phyloP scores from a whole-genome alignment of 2,113 vertebrate species.

The Oncorhynchus gorbuscha region DNA sequence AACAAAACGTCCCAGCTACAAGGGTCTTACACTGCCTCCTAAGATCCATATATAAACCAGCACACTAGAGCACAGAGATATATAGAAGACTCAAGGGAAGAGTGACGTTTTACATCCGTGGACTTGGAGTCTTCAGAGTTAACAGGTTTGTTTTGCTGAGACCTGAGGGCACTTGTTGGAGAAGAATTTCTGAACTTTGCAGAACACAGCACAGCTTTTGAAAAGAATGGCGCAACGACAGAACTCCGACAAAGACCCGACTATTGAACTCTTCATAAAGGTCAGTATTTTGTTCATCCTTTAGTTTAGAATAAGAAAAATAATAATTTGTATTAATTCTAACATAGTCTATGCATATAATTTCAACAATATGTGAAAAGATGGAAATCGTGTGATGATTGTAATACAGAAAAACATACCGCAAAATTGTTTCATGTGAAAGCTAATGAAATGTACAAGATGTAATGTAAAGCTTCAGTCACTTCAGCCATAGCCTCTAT shows the following conservation, averaged over 20 bases:
- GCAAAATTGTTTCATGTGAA: not conserved
- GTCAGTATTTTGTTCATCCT: constrained; percentile 60
- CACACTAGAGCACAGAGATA: constrained; percentile 14
- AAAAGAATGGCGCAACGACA: constrained; percentile 73
- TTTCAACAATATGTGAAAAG: not conserved
- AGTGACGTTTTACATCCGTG: constrained; percentile 1
- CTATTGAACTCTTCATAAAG: constrained; percentile 87
- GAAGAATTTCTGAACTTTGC: constrained; percentile 49
- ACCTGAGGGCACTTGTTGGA: constrained; percentile 13
- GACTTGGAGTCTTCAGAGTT: constrained; percentile 16
- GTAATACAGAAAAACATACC: not conserved
- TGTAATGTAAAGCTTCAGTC: too few species aligned
- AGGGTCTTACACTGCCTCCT: constrained; percentile 15
- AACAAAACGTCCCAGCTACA: constrained; percentile 30
- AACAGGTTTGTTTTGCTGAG: not conserved
- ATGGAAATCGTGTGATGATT: not conserved
- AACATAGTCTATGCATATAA: too few species aligned
- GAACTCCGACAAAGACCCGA: constrained; percentile 75
- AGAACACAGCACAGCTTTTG: constrained; percentile 35
- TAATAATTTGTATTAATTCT: too few species aligned
- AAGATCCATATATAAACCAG: constrained; percentile 6
- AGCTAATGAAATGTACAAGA: not conserved
- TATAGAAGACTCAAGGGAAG: not conserved
- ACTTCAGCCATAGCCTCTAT: not conserved
- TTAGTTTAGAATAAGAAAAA: not conserved